These are phyloP conservation scores for Allacma fusca DNA, from an alignment of 2,888 invertebrate species.

Conservation along the genomic window DNA sequence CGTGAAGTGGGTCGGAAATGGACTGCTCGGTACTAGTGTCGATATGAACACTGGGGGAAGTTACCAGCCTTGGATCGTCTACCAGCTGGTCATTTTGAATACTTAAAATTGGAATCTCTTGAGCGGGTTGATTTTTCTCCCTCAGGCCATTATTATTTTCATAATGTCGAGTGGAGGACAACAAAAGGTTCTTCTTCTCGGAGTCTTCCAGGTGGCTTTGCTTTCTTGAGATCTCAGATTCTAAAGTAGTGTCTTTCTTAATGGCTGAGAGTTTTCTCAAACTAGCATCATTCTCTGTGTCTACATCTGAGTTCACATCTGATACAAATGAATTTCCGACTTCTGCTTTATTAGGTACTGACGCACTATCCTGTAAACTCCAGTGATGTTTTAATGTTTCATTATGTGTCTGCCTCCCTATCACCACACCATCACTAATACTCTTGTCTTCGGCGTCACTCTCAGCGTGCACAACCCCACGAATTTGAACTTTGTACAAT, in stretches of 20 bases:
- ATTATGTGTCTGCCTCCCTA: background rate
- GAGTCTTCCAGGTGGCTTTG: slow-evolving; percentile 28
- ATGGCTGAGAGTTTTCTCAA: background rate
- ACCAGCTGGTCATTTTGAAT: slow-evolving; percentile 48
- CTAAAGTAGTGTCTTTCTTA: slow-evolving; percentile 37
- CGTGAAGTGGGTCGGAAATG: slow-evolving; percentile 8
- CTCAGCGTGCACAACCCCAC: slow-evolving; percentile 68
- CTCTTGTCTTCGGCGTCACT: slow-evolving; percentile 71
- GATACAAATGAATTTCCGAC: slow-evolving; percentile 11
- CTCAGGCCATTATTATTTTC: slow-evolving; percentile 35
- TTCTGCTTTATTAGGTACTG: background rate
- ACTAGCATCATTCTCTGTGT: slow-evolving; percentile 24
- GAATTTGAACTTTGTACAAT: slow-evolving; percentile 79
- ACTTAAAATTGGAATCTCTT: slow-evolving; percentile 38
- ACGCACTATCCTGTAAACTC: background rate
- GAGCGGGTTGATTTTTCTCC: slow-evolving; percentile 40
- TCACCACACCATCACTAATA: slow-evolving; percentile 17
- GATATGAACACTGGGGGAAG: slow-evolving; percentile 36
- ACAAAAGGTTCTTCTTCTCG: background rate
- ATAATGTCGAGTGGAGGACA: slow-evolving; percentile 4
- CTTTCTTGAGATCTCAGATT: slow-evolving; percentile 29
- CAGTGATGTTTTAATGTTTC: background rate
- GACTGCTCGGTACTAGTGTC: slow-evolving; percentile 26
- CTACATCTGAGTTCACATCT: slow-evolving; percentile 30
- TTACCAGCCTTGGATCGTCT: slow-evolving; percentile 36